Conservation (phyloP, 1,140 invertebrate species). For the Drosophila insularis region DNA sequence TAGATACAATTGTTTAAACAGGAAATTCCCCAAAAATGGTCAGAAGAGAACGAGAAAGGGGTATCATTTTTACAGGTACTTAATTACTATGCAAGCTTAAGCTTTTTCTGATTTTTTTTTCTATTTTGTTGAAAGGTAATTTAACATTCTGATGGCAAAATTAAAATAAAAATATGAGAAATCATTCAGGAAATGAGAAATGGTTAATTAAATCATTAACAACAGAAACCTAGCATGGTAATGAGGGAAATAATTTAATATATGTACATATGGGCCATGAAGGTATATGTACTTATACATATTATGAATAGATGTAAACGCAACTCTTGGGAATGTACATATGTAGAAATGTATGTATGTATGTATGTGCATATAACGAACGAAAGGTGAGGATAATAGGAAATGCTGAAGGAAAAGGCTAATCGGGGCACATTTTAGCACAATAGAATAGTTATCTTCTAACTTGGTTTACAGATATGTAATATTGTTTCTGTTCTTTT, state of each 20-base stretch:
- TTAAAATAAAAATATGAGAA: constrained; percentile 34
- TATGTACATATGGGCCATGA: neutral
- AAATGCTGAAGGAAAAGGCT: no score
- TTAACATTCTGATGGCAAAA: constrained; percentile 34
- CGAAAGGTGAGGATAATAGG: no score
- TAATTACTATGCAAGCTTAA: constrained; percentile 24
- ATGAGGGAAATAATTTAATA: constrained; percentile 1
- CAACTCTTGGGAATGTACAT: no score
- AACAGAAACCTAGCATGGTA: neutral
- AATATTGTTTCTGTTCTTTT: no score
- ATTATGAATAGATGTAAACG: no score
- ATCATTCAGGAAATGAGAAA: constrained; percentile 48
- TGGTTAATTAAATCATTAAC: constrained; percentile 25
- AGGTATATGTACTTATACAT: neutral
- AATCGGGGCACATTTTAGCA: no score
- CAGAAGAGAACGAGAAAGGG: neutral
- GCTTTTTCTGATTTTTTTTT: constrained; percentile 31
- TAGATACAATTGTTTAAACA: constrained; percentile 26
- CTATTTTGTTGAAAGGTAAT: constrained; percentile 32
- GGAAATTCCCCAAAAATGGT: constrained; percentile 22
- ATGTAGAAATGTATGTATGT: no score
- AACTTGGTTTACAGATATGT: no score
- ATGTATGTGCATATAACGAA: no score
- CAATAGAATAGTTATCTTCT: no score
- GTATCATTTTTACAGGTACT: neutral